These are phyloP conservation scores for Ciconia stormi DNA, from an alignment of 2,113 vertebrate genomes.

Conservation along the genomic window DNA sequence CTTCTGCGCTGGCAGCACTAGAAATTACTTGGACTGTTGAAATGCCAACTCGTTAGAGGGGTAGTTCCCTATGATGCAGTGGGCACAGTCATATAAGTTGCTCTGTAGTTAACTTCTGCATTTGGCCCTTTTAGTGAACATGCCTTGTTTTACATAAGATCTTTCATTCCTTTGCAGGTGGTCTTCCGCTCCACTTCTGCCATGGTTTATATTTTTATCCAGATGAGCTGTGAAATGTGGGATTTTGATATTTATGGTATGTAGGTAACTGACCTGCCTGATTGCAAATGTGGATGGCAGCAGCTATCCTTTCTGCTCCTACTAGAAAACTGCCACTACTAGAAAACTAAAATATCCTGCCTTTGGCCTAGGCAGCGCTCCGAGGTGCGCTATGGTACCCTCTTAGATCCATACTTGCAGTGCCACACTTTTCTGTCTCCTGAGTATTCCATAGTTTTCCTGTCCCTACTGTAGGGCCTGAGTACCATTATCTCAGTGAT, in stretches of 20 bases:
- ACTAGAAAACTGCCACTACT: background rate
- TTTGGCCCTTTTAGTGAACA: background rate
- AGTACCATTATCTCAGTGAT: background rate
- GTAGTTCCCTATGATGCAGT: background rate
- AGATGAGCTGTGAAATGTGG: constrained; percentile 99
- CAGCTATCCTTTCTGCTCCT: background rate
- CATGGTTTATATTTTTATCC: constrained; percentile 99
- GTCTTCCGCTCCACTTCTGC: constrained; percentile 97
- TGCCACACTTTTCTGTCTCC: background rate
- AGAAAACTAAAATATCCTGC: background rate
- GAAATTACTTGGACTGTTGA: background rate
- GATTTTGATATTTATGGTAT: constrained; percentile 98
- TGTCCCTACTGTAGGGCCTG: background rate
- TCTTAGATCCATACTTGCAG: background rate
- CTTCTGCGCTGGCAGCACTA: background rate
- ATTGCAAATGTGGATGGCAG: background rate
- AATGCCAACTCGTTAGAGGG: background rate
- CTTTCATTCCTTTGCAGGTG: constrained; percentile 80
- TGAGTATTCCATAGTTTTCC: background rate
- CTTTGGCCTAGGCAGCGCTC: background rate
- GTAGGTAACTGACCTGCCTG: background rate
- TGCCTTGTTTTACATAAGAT: background rate
- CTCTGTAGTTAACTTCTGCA: background rate
- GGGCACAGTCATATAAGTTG: background rate
- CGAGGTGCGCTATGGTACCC: accelerated